Evolutionary conservation across 2,113 vertebrate genomes (phyloP).

Genomic region (Baryphthengus martii): DNA sequence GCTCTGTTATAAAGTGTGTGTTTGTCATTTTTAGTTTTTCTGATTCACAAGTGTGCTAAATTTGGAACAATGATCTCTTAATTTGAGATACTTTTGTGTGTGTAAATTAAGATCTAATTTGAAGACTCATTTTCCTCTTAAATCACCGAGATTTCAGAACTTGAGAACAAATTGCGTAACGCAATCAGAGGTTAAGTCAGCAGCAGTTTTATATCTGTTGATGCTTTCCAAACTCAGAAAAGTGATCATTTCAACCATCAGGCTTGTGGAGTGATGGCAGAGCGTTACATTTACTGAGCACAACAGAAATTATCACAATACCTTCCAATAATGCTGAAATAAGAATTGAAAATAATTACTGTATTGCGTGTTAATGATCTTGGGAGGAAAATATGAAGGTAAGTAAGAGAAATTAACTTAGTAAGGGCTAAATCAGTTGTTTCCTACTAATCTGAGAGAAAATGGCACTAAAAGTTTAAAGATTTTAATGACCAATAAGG

Average conservation of each 20-base stretch:
- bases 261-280: background rate
- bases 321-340: background rate
- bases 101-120: background rate
- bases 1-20: background rate
- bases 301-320: background rate
- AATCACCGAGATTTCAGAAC: background rate
- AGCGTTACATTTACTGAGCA: background rate
- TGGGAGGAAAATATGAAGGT: background rate
- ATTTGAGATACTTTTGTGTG: background rate
- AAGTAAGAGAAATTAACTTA: background rate
- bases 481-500: background rate
- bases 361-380: accelerated
- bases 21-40: background rate
- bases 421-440: background rate
- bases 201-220: background rate
- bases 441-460: background rate
- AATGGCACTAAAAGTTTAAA: background rate
- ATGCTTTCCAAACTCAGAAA: background rate
- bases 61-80: background rate
- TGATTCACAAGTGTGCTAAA: background rate
- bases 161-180: background rate
- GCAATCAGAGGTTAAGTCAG: background rate
- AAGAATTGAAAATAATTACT: background rate
- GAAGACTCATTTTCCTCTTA: background rate
- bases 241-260: background rate